Conservation (phyloP, 2,113 vertebrate species). For the Otus sunia region DNA sequence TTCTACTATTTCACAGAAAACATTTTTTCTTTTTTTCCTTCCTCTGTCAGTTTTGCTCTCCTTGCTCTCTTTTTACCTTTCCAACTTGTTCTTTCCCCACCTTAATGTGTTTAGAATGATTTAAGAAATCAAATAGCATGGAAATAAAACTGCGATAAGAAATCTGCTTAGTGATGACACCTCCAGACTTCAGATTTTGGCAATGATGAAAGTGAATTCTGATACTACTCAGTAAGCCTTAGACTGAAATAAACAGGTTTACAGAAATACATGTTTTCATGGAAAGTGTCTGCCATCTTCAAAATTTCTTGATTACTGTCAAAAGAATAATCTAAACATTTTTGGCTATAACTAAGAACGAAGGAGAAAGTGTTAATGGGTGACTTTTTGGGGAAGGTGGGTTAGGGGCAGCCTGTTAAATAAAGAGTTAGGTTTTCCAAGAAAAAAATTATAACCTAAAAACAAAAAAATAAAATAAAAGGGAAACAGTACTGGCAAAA, state of each 20-base stretch:
- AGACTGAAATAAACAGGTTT: slow-evolving; percentile 1
- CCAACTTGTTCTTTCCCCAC: not conserved
- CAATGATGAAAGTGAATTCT: slow-evolving; percentile 17
- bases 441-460: not conserved
- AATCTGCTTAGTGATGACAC: not conserved
- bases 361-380: not conserved
- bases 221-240: not conserved
- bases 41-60: not conserved
- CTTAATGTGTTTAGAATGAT: not conserved
- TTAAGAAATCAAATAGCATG: slow-evolving; percentile 12
- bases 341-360: not conserved
- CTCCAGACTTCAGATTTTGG: slow-evolving; percentile 6
- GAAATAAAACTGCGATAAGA: slow-evolving; percentile 26
- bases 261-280: not conserved
- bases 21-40: not conserved
- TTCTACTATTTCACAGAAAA: not conserved
- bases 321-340: slow-evolving; percentile 13
- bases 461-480: not conserved
- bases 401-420: not conserved
- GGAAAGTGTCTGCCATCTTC: not conserved
- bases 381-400: not conserved
- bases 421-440: not conserved
- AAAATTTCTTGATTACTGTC: not conserved
- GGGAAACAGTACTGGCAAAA: not conserved
- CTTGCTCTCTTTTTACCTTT: not conserved